Evolutionary conservation across 35 echinoderm and acorn worm genomes (phyloP).

Genomic region (Lytechinus pictus): DNA sequence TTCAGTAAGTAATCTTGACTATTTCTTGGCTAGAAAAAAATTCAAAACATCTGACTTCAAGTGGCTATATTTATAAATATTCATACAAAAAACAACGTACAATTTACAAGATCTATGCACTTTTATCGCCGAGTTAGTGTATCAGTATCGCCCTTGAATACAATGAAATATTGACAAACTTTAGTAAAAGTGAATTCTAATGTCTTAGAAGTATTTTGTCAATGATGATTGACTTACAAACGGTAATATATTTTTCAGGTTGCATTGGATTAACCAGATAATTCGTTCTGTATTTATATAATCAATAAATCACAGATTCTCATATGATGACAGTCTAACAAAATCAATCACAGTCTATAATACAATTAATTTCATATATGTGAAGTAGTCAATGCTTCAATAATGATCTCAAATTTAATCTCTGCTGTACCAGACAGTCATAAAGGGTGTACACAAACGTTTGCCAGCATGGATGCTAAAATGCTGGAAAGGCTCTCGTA

Average conservation of each 20-base stretch:
- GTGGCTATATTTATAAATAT: slow-evolving; percentile 17
- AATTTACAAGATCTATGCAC: not conserved
- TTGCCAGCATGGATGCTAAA: not conserved
- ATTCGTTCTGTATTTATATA: not conserved
- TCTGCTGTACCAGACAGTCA: not conserved
- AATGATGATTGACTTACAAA: not conserved
- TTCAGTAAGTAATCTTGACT: slow-evolving; percentile 5
- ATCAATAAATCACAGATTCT: not conserved
- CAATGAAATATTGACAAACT: not conserved
- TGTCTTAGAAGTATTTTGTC: not conserved
- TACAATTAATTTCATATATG: not conserved
- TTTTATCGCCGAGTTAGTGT: not conserved
- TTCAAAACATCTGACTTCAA: not conserved
- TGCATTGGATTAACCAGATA: not conserved
- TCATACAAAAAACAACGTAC: not conserved
- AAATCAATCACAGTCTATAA: not conserved
- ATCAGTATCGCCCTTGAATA: not conserved
- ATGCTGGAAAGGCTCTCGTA: not conserved
- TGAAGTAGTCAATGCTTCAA: not conserved
- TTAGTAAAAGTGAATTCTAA: not conserved
- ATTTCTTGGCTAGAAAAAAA: not conserved
- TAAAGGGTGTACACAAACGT: not conserved
- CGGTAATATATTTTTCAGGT: not conserved
- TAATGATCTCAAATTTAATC: not conserved
- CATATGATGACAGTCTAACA: not conserved